These are phyloP conservation scores for Porites divaricata DNA, from an alignment of 92 coral and sea anemone genomes.

Conservation along the genomic window DNA sequence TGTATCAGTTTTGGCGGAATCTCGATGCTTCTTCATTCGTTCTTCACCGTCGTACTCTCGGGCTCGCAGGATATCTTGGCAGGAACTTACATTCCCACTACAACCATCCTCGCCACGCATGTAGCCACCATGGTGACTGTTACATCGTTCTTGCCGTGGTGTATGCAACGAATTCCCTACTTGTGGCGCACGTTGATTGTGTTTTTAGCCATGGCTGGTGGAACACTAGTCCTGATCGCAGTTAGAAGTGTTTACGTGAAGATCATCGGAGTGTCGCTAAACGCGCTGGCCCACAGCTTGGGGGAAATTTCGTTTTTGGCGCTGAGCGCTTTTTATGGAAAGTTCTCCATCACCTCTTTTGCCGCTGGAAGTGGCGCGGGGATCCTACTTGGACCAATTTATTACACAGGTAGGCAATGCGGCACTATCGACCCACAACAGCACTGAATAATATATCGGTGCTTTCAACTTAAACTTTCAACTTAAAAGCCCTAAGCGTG, in stretches of 20 bases:
- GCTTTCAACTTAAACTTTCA: background rate
- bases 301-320: slow-evolving; percentile 89
- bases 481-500: background rate
- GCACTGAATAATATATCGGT: background rate
- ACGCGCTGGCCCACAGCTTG: slow-evolving; percentile 83
- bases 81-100: slow-evolving; percentile 83
- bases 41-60: slow-evolving; percentile 67
- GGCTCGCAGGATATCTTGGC: slow-evolving; percentile 86
- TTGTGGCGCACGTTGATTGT: slow-evolving; percentile 70
- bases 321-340: slow-evolving; percentile 77
- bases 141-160: slow-evolving; percentile 76
- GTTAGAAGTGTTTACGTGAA: slow-evolving; percentile 76
- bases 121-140: slow-evolving; percentile 80
- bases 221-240: slow-evolving; percentile 59
- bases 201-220: slow-evolving; percentile 77
- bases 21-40: slow-evolving; percentile 71
- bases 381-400: slow-evolving; percentile 76
- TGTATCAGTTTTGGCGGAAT: slow-evolving; percentile 75
- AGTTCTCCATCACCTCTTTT: slow-evolving; percentile 69
- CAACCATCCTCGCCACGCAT: slow-evolving; percentile 74
- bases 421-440: background rate
- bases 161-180: slow-evolving; percentile 79
- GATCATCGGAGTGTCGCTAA: slow-evolving; percentile 72
- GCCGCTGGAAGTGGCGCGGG: slow-evolving; percentile 94
- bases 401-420: slow-evolving; percentile 68